Percentiles rank a stretch among this genome's conserved stretches.
phyloP scores from a whole-genome alignment of 2,797 vertebrate genomes.

The Sebastolobus alascanus region DNA sequence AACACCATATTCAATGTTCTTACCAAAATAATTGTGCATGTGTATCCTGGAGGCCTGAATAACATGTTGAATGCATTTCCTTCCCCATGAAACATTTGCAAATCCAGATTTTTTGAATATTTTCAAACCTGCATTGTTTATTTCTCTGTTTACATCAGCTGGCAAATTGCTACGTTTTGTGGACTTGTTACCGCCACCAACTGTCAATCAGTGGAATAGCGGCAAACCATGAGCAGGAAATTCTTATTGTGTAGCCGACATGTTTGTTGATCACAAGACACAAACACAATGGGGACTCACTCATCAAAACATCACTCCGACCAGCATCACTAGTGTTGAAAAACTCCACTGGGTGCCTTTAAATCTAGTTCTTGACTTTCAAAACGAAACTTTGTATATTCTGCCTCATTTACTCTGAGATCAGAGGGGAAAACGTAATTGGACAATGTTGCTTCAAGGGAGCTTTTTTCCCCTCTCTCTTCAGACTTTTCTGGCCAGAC shows the following conservation, averaged over 20 bases:
- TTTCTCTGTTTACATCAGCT: neutral
- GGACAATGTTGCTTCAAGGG: conserved; percentile 50
- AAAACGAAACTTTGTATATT: conserved; percentile 35
- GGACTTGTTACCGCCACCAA: neutral
- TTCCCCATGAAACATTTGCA: neutral
- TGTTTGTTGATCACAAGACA: neutral
- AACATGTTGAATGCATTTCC: neutral
- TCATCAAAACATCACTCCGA: conserved; percentile 10
- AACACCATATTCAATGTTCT: neutral
- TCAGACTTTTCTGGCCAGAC: conserved; percentile 54
- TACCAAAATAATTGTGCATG: neutral
- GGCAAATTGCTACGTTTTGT: neutral
- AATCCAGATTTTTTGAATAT: neutral
- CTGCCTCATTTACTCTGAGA: conserved; percentile 57
- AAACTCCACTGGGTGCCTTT: conserved; percentile 12
- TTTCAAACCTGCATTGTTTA: conserved; percentile 6
- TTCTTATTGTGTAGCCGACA: neutral
- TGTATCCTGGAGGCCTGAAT: neutral
- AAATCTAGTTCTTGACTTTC: conserved; percentile 18
- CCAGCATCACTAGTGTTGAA: neutral
- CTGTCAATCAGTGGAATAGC: neutral
- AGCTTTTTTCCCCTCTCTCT: conserved; percentile 7
- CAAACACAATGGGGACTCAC: conserved; percentile 2
- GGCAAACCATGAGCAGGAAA: neutral
- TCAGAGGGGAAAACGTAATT: conserved; percentile 60